A percentile compares a stretch with the other conserved stretches of the same genome.
These are phyloP conservation scores for Agraylea sexmaculata DNA, from an alignment of 1,140 invertebrate species.

Conservation along the genomic window DNA sequence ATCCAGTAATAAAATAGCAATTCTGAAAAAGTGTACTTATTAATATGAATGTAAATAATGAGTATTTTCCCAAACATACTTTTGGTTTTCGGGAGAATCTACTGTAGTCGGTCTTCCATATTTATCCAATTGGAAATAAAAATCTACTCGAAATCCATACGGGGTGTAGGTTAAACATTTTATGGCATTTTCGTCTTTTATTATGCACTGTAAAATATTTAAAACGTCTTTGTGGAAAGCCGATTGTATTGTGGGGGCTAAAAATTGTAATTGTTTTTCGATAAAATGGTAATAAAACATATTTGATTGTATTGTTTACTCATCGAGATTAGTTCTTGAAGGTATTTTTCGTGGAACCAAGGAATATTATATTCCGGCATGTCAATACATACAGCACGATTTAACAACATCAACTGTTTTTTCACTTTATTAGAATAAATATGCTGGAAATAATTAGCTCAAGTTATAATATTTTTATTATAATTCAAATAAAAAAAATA, in stretches of 20 bases:
- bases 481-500: background rate
- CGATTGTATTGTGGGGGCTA: background rate
- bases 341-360: constrained; percentile 47
- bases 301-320: background rate
- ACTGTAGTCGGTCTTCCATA: background rate
- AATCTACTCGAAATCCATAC: constrained; percentile 14
- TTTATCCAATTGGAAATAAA: constrained; percentile 9
- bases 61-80: background rate
- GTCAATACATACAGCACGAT: constrained; percentile 43
- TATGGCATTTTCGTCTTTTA: constrained; percentile 3
- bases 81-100: background rate
- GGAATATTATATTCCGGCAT: constrained; percentile 41
- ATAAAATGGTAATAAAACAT: background rate
- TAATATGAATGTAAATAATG: too few relatives aligned
- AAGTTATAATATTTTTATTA: too few relatives aligned
- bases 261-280: background rate
- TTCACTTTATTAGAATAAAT: constrained; percentile 33
- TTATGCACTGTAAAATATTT: constrained; percentile 6
- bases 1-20: constrained; percentile 12
- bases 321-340: constrained; percentile 23
- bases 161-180: constrained; percentile 9
- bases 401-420: constrained; percentile 38
- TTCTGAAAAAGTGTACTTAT: constrained; percentile 15
- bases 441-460: constrained; percentile 32
- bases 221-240: constrained; percentile 14